phyloP scores from a whole-genome alignment of 2,888 invertebrate genomes.

The Conistra vaccinii region DNA sequence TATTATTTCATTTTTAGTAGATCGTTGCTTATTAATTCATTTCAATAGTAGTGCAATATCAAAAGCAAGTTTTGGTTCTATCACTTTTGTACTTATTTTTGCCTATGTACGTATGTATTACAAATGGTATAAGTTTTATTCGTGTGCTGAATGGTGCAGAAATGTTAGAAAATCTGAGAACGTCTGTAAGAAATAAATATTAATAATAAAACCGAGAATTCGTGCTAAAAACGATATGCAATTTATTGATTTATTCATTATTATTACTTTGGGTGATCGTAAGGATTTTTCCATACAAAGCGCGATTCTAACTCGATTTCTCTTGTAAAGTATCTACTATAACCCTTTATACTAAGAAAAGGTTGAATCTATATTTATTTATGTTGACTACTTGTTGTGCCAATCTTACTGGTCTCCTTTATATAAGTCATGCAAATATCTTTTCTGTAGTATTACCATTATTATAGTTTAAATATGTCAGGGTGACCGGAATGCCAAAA shows the following conservation, averaged over 20 bases:
- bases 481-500: slow-evolving; percentile 77
- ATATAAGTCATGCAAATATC: slow-evolving; percentile 46
- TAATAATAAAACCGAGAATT: slow-evolving; percentile 5
- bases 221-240: background rate
- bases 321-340: slow-evolving; percentile 25
- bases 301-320: slow-evolving; percentile 21
- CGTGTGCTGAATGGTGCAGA: slow-evolving; percentile 34
- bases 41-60: slow-evolving; percentile 58
- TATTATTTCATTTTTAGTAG: slow-evolving; percentile 53
- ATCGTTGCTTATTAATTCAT: slow-evolving; percentile 48
- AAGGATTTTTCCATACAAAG: background rate
- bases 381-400: slow-evolving; percentile 55
- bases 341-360: slow-evolving; percentile 17
- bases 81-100: slow-evolving; percentile 67
- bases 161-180: background rate
- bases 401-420: slow-evolving; percentile 60
- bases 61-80: slow-evolving; percentile 54
- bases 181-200: slow-evolving; percentile 23
- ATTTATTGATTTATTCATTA: background rate
- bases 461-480: slow-evolving; percentile 58
- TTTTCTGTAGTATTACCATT: slow-evolving; percentile 59
- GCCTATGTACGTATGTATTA: slow-evolving; percentile 42
- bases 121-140: slow-evolving; percentile 41
- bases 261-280: background rate
- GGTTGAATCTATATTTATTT: slow-evolving; percentile 58